Conservation (phyloP, 2,888 invertebrate species). For the Dinocampus coccinellae region DNA sequence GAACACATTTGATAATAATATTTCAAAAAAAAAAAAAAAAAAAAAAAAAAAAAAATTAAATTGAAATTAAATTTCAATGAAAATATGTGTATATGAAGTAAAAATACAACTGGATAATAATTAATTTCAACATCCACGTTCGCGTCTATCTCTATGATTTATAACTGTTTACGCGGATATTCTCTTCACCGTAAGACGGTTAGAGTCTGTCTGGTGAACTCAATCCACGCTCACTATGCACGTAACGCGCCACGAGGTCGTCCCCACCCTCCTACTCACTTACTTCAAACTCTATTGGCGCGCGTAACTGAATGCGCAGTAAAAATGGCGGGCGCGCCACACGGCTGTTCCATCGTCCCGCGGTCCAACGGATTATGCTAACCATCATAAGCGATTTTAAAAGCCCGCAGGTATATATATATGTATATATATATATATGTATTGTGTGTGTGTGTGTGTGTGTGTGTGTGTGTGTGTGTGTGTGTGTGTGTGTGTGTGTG, state of each 20-base stretch:
- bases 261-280: constrained; percentile 49
- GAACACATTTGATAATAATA: background rate
- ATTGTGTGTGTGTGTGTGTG: too few species aligned
- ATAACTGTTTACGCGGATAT: background rate
- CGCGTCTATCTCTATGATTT: background rate
- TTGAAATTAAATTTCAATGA: background rate
- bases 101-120: background rate
- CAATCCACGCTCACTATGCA: constrained; percentile 24
- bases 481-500: too few species aligned
- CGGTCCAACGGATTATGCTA: constrained; percentile 65
- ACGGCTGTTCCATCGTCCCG: constrained; percentile 41
- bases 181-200: constrained; percentile 53
- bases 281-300: constrained; percentile 65
- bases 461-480: too few species aligned
- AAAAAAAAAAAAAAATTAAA: background rate
- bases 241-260: constrained; percentile 60
- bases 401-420: constrained; percentile 44
- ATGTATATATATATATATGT: too few species aligned
- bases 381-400: constrained; percentile 52
- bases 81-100: background rate
- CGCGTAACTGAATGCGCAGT: constrained; percentile 60
- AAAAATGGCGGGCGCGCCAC: constrained; percentile 64
- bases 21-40: background rate
- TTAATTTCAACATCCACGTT: background rate
- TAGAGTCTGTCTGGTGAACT: constrained; percentile 50